These are phyloP conservation scores for Nothura maculosa DNA, from an alignment of 2,797 vertebrate genomes.

Conservation along the genomic window DNA sequence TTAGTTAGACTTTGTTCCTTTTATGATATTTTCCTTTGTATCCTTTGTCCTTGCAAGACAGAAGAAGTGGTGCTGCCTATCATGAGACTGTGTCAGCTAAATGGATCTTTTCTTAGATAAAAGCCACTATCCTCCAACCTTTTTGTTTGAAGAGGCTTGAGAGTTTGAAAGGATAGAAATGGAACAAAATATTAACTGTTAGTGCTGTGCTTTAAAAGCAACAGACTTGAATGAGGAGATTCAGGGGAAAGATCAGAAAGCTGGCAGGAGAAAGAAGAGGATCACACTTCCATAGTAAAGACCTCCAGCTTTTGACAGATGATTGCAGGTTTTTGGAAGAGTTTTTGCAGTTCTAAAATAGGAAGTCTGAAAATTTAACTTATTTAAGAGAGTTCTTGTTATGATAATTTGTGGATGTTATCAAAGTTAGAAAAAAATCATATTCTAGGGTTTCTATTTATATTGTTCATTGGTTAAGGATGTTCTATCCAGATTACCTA, in stretches of 20 bases:
- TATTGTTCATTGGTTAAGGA: neutral
- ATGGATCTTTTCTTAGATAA: neutral
- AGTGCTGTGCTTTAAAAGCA: neutral
- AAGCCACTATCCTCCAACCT: neutral
- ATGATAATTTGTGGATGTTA: neutral
- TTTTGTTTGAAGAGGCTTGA: neutral
- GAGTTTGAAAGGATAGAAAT: neutral
- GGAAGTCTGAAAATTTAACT: neutral
- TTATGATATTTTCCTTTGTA: neutral
- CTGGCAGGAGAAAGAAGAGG: neutral
- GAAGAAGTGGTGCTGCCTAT: neutral
- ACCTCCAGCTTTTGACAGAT: neutral
- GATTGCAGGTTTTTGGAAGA: neutral
- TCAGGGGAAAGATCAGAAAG: neutral
- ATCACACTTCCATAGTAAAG: accelerated
- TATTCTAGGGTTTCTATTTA: neutral
- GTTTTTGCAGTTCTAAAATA: neutral
- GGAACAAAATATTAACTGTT: neutral
- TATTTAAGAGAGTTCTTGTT: neutral
- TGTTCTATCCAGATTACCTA: neutral
- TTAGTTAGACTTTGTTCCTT: neutral
- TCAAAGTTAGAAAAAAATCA: neutral
- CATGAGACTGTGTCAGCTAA: neutral
- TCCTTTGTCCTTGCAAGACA: neutral
- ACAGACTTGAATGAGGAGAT: neutral